phyloP scores from a whole-genome alignment of 2,888 invertebrate species.

The Tenthredo amoena region DNA sequence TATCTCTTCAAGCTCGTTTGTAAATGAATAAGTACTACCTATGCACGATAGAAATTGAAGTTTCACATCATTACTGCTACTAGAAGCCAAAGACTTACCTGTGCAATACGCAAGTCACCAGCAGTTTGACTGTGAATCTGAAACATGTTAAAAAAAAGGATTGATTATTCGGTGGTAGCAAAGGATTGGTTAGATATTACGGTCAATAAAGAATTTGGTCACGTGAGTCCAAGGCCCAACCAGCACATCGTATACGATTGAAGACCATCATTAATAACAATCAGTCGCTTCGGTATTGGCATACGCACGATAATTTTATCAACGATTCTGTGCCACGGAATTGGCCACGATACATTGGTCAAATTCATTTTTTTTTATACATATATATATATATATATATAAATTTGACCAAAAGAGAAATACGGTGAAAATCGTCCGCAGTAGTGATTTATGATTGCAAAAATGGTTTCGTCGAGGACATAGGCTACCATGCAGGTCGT shows the following conservation, averaged over 20 bases:
- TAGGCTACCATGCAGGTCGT: background rate
- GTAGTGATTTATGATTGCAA: background rate
- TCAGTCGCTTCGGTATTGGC: constrained; percentile 7
- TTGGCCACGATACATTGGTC: background rate
- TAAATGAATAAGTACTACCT: background rate
- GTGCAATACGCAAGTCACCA: constrained; percentile 23
- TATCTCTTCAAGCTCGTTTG: background rate
- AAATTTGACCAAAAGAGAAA: background rate
- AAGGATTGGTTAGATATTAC: constrained; percentile 13
- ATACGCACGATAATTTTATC: constrained; percentile 19
- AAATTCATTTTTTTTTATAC: background rate
- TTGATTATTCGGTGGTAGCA: background rate
- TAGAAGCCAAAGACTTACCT: constrained; percentile 21
- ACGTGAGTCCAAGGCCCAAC: constrained; percentile 20
- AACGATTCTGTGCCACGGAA: constrained; percentile 22
- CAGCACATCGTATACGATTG: constrained; percentile 16
- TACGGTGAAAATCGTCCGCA: background rate
- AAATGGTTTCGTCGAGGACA: background rate
- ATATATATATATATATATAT: too few relatives aligned
- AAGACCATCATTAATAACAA: constrained; percentile 20
- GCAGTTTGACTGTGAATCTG: constrained; percentile 43
- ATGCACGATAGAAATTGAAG: background rate
- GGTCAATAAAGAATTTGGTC: constrained; percentile 25
- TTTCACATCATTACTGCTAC: background rate
- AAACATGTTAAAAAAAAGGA: constrained; percentile 2